phyloP scores from a whole-genome alignment of 2,888 invertebrate genomes.

The Megaustenia siamemsis region DNA sequence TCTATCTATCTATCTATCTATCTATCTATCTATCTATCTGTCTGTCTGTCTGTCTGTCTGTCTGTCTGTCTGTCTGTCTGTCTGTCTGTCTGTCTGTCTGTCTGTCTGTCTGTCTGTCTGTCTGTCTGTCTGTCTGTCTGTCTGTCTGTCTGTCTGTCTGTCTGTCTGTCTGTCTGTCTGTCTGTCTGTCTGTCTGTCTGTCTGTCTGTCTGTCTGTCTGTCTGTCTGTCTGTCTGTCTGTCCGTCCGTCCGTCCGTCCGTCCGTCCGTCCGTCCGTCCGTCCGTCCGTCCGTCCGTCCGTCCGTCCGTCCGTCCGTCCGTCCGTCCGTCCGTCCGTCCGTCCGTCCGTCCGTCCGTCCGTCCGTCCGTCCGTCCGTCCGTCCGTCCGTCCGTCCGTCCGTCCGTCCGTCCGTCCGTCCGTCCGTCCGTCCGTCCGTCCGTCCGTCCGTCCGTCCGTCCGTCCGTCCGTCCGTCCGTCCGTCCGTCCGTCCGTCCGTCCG shows the following conservation, averaged over 20 bases:
- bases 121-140: constrained; percentile 34
- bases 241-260: background rate
- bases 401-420: constrained; percentile 17
- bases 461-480: constrained; percentile 15
- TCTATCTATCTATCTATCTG: constrained; percentile 19
- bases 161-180: constrained; percentile 20
- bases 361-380: constrained; percentile 11
- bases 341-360: constrained; percentile 21
- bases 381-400: constrained; percentile 13
- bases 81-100: constrained; percentile 18
- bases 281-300: constrained; percentile 25
- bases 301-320: constrained; percentile 17
- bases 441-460: constrained; percentile 15
- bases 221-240: constrained; percentile 3
- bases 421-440: constrained; percentile 14
- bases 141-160: constrained; percentile 39
- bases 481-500: constrained; percentile 15
- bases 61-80: constrained; percentile 25
- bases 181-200: constrained; percentile 35
- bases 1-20: constrained; percentile 15
- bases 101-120: constrained; percentile 31
- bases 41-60: constrained; percentile 31
- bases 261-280: constrained; percentile 18
- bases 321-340: background rate
- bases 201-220: constrained; percentile 2